phyloP scores from a whole-genome alignment of 2,797 vertebrate species.

The Bradypodion pumilum region DNA sequence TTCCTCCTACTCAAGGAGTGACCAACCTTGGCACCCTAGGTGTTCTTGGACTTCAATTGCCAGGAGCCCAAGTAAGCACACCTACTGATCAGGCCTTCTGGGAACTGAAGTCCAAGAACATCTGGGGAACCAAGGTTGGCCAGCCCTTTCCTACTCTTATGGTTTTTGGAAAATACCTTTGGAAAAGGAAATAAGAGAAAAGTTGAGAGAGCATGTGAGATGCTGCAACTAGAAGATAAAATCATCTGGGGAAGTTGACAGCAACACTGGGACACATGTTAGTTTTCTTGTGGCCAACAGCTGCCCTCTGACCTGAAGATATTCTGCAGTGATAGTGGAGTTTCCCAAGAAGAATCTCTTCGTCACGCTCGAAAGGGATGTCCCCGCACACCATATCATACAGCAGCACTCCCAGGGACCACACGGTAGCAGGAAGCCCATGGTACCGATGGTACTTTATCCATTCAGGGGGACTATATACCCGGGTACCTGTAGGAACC shows the following conservation, averaged over 20 bases:
- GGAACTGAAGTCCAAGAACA: too few species aligned
- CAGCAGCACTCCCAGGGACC: conserved; percentile 60
- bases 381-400: conserved; percentile 52
- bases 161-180: not conserved
- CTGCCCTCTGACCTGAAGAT: conserved; percentile 47
- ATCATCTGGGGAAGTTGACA: too few species aligned
- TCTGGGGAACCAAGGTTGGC: too few species aligned
- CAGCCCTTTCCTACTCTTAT: too few species aligned
- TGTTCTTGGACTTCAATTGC: too few species aligned
- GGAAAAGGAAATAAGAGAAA: not conserved
- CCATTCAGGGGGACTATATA: conserved; percentile 67
- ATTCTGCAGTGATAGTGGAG: conserved; percentile 55
- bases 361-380: conserved; percentile 44
- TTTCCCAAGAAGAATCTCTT: conserved; percentile 57
- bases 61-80: too few species aligned
- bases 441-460: conserved; percentile 56
- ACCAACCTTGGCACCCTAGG: too few species aligned
- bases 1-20: too few species aligned
- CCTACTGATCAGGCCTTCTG: too few species aligned
- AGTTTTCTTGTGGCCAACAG: not conserved
- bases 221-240: not conserved
- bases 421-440: conserved; percentile 58
- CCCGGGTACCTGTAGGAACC: conserved; percentile 51
- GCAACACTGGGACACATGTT: too few species aligned
- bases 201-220: too few species aligned